phyloP scores from a whole-genome alignment of 2,797 vertebrate genomes.

The Takifugu rubripes region DNA sequence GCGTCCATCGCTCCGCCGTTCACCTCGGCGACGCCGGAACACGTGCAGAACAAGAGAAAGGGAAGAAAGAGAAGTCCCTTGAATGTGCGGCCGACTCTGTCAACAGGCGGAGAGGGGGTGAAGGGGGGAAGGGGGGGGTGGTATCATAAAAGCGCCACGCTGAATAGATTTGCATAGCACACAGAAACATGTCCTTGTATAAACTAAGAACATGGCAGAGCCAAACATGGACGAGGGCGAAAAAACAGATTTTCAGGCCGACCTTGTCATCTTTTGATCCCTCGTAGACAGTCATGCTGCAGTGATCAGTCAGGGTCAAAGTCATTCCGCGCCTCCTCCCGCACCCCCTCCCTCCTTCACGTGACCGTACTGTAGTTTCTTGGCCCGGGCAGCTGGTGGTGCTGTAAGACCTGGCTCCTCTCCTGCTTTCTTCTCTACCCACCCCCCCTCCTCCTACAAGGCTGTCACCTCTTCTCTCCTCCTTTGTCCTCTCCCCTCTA shows the following conservation, averaged over 20 bases:
- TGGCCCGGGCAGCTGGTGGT: conserved; percentile 72
- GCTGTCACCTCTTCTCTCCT: conserved; percentile 70
- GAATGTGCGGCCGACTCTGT: conserved; percentile 10
- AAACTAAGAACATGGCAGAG: conserved; percentile 31
- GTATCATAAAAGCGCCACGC: conserved; percentile 30
- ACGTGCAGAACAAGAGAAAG: neutral
- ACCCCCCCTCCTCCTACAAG: conserved; percentile 51
- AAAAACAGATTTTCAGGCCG: conserved; percentile 47
- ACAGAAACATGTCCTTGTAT: conserved; percentile 46
- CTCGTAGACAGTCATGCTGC: conserved; percentile 68
- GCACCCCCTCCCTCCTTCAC: conserved; percentile 26
- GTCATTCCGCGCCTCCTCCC: conserved; percentile 49
- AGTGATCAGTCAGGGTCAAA: conserved; percentile 76
- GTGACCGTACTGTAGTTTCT: conserved; percentile 60
- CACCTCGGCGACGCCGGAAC: conserved; percentile 15
- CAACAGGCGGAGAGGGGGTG: conserved; percentile 6
- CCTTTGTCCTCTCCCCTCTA: conserved; percentile 72
- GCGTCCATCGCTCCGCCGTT: conserved; percentile 6
- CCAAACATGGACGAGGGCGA: conserved; percentile 19
- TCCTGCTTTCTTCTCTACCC: conserved; percentile 5
- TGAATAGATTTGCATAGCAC: conserved; percentile 50
- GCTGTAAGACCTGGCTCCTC: conserved; percentile 71
- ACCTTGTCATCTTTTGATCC: conserved; percentile 70
- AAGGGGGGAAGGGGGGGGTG: too few species aligned
- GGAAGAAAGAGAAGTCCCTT: conserved; percentile 2